phyloP scores from a whole-genome alignment of 2,888 invertebrate genomes.

The Agrotis ipsilon region DNA sequence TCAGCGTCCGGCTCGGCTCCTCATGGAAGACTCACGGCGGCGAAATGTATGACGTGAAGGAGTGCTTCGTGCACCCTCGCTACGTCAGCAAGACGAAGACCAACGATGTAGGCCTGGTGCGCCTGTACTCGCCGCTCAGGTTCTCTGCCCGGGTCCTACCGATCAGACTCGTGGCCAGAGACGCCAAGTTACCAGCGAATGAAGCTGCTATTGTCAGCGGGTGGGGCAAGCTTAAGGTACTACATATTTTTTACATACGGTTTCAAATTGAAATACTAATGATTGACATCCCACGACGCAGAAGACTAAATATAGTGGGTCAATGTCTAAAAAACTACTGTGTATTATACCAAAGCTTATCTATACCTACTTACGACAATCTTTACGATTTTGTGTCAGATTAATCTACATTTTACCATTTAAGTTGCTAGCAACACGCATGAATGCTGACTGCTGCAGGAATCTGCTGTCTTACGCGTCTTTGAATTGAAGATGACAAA shows the following conservation, averaged over 20 bases:
- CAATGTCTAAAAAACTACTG: too few relatives aligned
- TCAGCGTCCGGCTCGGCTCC: constrained; percentile 88
- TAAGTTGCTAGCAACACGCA: not conserved
- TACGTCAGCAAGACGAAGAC: constrained; percentile 85
- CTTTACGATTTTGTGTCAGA: too few relatives aligned
- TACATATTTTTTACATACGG: not conserved
- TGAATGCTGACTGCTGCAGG: not conserved
- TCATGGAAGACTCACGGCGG: constrained; percentile 89
- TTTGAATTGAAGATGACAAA: not conserved
- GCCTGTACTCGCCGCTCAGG: constrained; percentile 81
- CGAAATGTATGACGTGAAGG: constrained; percentile 86
- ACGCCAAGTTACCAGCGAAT: constrained; percentile 74
- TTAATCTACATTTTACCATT: too few relatives aligned
- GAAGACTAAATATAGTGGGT: too few relatives aligned
- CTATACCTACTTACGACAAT: too few relatives aligned
- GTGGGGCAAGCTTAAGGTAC: constrained; percentile 85
- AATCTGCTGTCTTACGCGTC: not conserved
- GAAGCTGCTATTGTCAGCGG: constrained; percentile 85
- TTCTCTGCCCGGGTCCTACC: constrained; percentile 84
- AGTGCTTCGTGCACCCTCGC: constrained; percentile 83
- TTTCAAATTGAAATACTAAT: too few relatives aligned
- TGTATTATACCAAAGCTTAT: too few relatives aligned
- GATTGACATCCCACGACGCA: too few relatives aligned
- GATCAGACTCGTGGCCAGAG: constrained; percentile 79
- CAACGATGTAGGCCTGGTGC: constrained; percentile 88